phyloP scores from a whole-genome alignment of 2,888 invertebrate species.

The Oasisia sp. region DNA sequence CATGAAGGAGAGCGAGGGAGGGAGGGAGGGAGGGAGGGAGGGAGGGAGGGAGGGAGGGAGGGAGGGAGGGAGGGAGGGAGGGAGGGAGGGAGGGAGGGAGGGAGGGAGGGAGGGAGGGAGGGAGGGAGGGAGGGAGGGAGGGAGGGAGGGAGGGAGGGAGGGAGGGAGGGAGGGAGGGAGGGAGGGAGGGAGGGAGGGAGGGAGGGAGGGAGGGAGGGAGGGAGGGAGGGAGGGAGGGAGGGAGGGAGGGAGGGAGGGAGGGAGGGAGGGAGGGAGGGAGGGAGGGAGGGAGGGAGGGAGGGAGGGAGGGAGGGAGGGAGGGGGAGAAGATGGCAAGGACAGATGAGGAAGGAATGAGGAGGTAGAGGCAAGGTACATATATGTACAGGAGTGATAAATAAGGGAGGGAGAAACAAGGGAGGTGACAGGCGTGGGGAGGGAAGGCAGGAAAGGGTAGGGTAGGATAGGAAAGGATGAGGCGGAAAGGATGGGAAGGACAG shows the following conservation, averaged over 20 bases:
- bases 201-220: background rate
- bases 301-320: background rate
- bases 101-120: no score
- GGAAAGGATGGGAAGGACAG: background rate
- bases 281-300: background rate
- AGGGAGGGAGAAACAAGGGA: background rate
- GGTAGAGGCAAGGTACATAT: no score
- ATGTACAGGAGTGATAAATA: no score
- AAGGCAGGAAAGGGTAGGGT: no score
- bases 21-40: background rate
- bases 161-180: conserved; percentile 81
- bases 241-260: background rate
- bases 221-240: background rate
- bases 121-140: no score
- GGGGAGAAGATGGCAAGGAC: background rate
- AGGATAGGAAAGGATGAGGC: background rate
- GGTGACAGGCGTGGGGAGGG: background rate
- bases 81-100: background rate
- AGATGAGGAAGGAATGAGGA: background rate
- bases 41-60: background rate
- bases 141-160: background rate
- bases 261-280: background rate
- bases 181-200: background rate
- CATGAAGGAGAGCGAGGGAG: no score
- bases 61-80: background rate